Evolutionary conservation across 2,888 invertebrate genomes (phyloP).

Genomic region (Nemotelus pantherinus): DNA sequence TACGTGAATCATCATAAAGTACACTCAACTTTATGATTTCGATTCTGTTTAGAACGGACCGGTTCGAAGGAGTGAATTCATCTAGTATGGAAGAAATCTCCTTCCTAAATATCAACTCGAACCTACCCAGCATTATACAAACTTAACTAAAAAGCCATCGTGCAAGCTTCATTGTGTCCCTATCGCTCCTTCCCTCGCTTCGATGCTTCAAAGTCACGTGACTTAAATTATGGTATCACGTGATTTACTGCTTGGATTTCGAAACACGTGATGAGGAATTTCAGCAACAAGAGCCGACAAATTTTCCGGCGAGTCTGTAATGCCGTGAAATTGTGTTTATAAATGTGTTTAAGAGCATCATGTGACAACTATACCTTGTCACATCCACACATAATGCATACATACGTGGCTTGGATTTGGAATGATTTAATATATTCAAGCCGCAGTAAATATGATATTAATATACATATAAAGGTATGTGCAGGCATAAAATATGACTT

Average conservation of each 20-base stretch:
- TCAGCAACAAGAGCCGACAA: slow-evolving; percentile 21
- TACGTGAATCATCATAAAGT: slow-evolving; percentile 33
- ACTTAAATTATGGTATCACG: slow-evolving; percentile 49
- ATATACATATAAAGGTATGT: too few relatives aligned
- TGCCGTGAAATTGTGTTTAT: slow-evolving; percentile 25
- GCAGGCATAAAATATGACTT: too few relatives aligned
- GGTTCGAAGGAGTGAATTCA: not conserved
- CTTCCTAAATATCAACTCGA: too few relatives aligned
- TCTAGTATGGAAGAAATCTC: too few relatives aligned
- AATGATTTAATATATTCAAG: too few relatives aligned
- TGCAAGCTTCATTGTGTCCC: too few relatives aligned
- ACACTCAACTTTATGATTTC: slow-evolving; percentile 24
- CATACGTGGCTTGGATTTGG: too few relatives aligned
- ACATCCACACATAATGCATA: too few relatives aligned
- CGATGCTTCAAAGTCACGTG: slow-evolving; percentile 47
- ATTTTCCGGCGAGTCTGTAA: slow-evolving; percentile 19
- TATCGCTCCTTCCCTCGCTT: too few relatives aligned
- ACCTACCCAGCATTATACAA: too few relatives aligned
- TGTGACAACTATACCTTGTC: slow-evolving; percentile 2
- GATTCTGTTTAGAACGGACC: slow-evolving; percentile 7
- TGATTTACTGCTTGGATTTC: slow-evolving; percentile 45
- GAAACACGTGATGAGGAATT: slow-evolving; percentile 47
- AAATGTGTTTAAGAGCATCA: slow-evolving; percentile 19
- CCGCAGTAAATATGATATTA: too few relatives aligned
- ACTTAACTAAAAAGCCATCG: too few relatives aligned